These are phyloP conservation scores for Zaprionus obscuricornis DNA, from an alignment of 2,888 invertebrate species.

Conservation along the genomic window DNA sequence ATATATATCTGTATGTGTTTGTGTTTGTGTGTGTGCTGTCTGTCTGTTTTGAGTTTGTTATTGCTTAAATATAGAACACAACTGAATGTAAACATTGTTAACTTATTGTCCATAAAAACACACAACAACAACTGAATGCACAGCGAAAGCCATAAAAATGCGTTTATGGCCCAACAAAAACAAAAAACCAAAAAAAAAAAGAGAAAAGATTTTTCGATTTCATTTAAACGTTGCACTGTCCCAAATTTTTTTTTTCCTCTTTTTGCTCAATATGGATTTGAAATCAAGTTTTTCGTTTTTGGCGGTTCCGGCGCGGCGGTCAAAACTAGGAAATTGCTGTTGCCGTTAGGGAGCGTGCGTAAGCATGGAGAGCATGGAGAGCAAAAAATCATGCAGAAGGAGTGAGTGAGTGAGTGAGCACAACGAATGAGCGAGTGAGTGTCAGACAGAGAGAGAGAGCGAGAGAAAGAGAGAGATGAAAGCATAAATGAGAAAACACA, in stretches of 20 bases:
- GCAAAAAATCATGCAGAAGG: no score
- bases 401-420: constrained; percentile 6
- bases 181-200: not conserved
- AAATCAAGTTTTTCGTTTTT: constrained; percentile 45
- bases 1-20: constrained; percentile 17
- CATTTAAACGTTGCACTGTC: constrained; percentile 42
- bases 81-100: constrained; percentile 71
- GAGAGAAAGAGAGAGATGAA: not conserved
- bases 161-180: constrained; percentile 60
- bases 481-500: constrained; percentile 4
- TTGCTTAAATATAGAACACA: constrained; percentile 66
- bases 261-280: constrained; percentile 4
- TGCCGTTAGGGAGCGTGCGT: constrained; percentile 16
- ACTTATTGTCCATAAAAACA: constrained; percentile 71
- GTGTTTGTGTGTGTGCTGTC: constrained; percentile 15
- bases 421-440: not conserved
- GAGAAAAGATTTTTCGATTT: constrained; percentile 45
- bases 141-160: constrained; percentile 54
- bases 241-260: constrained; percentile 13
- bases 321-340: constrained; percentile 14
- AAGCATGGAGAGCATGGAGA: no score
- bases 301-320: constrained; percentile 36
- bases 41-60: constrained; percentile 34
- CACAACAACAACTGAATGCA: constrained; percentile 59
- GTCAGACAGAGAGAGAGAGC: not conserved